phyloP scores from a whole-genome alignment of 2,888 invertebrate species.

The Phlogophora meticulosa region DNA sequence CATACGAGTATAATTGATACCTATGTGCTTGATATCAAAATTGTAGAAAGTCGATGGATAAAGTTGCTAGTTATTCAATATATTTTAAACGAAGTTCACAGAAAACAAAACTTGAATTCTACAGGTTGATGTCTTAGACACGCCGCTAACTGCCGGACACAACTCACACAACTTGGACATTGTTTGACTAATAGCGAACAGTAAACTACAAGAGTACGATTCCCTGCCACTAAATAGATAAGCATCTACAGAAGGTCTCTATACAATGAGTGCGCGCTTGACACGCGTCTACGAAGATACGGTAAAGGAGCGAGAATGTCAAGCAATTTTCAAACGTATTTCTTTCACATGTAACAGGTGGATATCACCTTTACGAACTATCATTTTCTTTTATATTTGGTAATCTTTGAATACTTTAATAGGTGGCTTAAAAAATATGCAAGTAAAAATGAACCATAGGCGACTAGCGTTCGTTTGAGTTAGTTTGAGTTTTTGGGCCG shows the following conservation, averaged over 20 bases:
- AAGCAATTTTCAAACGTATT: background rate
- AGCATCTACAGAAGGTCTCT: slow-evolving; percentile 5
- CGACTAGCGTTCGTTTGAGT: too few species aligned
- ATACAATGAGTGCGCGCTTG: background rate
- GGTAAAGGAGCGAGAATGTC: background rate
- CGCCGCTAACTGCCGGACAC: slow-evolving; percentile 72
- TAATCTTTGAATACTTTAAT: too few species aligned
- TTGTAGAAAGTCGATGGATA: slow-evolving; percentile 1
- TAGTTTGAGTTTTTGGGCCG: too few species aligned
- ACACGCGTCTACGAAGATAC: background rate
- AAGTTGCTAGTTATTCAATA: background rate
- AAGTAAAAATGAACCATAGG: too few species aligned
- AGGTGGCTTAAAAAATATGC: too few species aligned
- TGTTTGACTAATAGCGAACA: slow-evolving; percentile 81
- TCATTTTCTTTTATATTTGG: too few species aligned
- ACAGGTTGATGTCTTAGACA: slow-evolving; percentile 59
- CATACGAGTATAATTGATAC: slow-evolving; percentile 5
- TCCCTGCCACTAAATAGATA: slow-evolving; percentile 42
- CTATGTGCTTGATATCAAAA: slow-evolving; percentile 1
- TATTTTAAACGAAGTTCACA: slow-evolving; percentile 20
- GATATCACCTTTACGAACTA: too few species aligned
- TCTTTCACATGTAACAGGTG: background rate
- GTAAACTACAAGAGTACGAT: slow-evolving; percentile 66
- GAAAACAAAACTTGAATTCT: slow-evolving; percentile 37
- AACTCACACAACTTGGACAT: slow-evolving; percentile 77